phyloP scores from a whole-genome alignment of 2,113 vertebrate genomes.

The Hyla sarda region DNA sequence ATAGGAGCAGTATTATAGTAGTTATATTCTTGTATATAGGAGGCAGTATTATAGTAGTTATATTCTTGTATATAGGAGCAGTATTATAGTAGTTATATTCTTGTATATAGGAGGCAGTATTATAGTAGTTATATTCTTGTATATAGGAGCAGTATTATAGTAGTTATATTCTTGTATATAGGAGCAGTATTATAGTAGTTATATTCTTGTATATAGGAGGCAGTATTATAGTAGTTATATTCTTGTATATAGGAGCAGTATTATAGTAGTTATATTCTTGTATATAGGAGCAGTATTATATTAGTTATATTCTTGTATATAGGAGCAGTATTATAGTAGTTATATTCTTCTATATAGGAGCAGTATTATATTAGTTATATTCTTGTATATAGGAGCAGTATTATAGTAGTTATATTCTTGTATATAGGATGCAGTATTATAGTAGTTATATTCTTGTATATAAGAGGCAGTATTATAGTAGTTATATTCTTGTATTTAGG shows the following conservation, averaged over 20 bases:
- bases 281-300: not conserved
- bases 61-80: not conserved
- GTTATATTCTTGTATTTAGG: no score
- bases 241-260: not conserved
- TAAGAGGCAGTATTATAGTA: no score
- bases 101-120: no score
- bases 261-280: not conserved
- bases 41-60: not conserved
- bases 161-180: no score
- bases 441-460: not conserved
- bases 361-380: not conserved
- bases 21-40: not conserved
- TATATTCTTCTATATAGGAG: not conserved
- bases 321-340: not conserved
- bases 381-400: not conserved
- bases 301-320: not conserved
- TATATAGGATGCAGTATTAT: not conserved
- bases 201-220: no score
- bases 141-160: no score
- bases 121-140: no score
- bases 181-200: no score
- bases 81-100: no score
- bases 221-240: not conserved
- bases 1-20: not conserved
- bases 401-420: conserved; percentile 2